These are phyloP conservation scores for Morpho achilles DNA, from an alignment of 2,888 invertebrate species.

Conservation along the genomic window DNA sequence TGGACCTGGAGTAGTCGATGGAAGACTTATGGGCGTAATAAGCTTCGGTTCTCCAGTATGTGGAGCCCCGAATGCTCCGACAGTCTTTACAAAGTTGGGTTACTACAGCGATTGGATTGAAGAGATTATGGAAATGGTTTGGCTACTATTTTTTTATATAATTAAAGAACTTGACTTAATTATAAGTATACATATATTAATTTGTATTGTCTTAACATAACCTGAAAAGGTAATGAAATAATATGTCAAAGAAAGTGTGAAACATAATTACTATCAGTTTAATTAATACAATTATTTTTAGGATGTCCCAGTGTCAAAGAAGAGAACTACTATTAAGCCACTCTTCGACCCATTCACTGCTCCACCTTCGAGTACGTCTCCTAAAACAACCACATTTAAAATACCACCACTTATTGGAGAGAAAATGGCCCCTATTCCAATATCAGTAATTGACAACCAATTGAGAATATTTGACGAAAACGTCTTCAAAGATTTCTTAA, in stretches of 20 bases:
- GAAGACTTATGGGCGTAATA: conserved; percentile 49
- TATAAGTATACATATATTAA: too few relatives aligned
- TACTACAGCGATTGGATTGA: conserved; percentile 59
- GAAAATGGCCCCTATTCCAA: conserved; percentile 28
- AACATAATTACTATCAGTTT: too few relatives aligned
- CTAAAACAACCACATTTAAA: conserved; percentile 35
- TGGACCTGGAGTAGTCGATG: conserved; percentile 51
- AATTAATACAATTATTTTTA: conserved; percentile 24
- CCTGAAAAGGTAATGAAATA: too few relatives aligned
- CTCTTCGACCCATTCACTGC: conserved; percentile 3
- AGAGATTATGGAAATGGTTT: conserved; percentile 50
- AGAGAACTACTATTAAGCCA: conserved; percentile 34
- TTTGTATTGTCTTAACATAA: too few relatives aligned
- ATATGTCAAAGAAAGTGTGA: too few relatives aligned
- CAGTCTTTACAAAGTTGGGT: conserved; percentile 63
- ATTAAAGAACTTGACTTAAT: too few relatives aligned
- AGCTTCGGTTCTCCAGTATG: conserved; percentile 62
- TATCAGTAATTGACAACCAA: conserved; percentile 26
- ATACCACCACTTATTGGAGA: conserved; percentile 31
- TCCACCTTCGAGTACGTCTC: not conserved
- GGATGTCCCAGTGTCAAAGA: conserved; percentile 34
- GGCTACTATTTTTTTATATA: not conserved
- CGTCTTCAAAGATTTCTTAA: conserved; percentile 44
- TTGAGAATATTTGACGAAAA: conserved; percentile 34
- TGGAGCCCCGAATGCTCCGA: conserved; percentile 55